Percentiles rank a stretch among this genome's conserved stretches.
Evolutionary conservation across 2,113 vertebrate genomes (phyloP).

Genomic region (Tachuris rubrigastra): DNA sequence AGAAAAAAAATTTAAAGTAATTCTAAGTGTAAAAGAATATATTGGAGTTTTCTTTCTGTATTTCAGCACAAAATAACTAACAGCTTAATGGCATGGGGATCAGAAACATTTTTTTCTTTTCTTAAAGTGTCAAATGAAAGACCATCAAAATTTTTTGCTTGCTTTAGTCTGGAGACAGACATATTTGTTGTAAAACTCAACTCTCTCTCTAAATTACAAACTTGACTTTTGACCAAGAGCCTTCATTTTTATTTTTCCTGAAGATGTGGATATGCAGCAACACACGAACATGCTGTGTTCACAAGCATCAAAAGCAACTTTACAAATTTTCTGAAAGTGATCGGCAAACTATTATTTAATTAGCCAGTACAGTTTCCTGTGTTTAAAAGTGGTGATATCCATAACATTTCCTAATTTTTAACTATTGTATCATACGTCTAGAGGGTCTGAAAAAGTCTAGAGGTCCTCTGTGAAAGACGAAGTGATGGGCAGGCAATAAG

Average conservation of each 20-base stretch:
- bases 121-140: background rate
- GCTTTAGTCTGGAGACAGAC: background rate
- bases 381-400: background rate
- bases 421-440: background rate
- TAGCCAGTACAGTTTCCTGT: background rate
- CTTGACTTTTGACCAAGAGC: background rate
- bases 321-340: background rate
- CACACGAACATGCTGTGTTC: background rate
- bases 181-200: background rate
- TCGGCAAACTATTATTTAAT: background rate
- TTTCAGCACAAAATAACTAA: background rate
- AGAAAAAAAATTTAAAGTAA: background rate
- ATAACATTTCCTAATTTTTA: background rate
- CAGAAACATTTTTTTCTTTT: background rate
- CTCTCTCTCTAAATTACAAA: background rate
- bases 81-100: background rate
- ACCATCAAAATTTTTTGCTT: background rate
- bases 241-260: background rate
- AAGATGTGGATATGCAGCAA: background rate
- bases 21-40: background rate
- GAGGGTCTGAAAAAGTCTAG: background rate
- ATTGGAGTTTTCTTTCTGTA: accelerated
- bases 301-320: background rate
- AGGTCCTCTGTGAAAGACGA: background rate
- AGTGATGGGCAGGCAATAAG: accelerated